Conservation (phyloP, 2,113 vertebrate genomes). For the Thunnus maccoyii region DNA sequence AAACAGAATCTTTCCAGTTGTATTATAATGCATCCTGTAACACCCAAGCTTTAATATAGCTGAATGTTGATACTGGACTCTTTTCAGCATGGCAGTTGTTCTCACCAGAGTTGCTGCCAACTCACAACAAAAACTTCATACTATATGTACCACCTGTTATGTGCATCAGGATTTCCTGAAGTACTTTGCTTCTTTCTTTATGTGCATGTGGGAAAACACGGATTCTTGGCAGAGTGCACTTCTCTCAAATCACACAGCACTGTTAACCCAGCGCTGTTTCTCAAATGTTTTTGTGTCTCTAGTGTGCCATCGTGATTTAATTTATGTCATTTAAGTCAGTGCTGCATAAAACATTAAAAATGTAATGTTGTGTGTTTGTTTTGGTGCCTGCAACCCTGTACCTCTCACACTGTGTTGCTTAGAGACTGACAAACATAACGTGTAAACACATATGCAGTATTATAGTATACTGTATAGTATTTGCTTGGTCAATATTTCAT, state of each 20-base stretch:
- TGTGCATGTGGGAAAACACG: conserved; percentile 61
- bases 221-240: conserved; percentile 35
- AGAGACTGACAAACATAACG: conserved; percentile 11
- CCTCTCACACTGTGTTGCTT: conserved; percentile 19
- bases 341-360: conserved; percentile 29
- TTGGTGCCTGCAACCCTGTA: not conserved
- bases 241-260: conserved; percentile 31
- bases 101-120: conserved; percentile 59
- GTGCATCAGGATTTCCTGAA: conserved; percentile 68
- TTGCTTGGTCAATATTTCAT: conserved; percentile 33
- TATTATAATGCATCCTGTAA: conserved; percentile 52
- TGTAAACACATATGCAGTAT: not conserved
- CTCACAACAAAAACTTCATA: conserved; percentile 22
- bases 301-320: conserved; percentile 1
- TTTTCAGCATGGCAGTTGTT: conserved; percentile 63
- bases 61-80: conserved; percentile 52
- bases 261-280: conserved; percentile 18
- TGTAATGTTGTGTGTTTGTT: conserved; percentile 8
- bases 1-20: conserved; percentile 33
- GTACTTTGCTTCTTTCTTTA: conserved; percentile 40
- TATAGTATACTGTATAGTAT: too few relatives aligned
- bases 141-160: conserved; percentile 69
- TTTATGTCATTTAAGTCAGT: not conserved
- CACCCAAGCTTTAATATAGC: conserved; percentile 48
- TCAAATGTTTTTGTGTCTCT: conserved; percentile 26